Evolutionary conservation across 2,797 vertebrate genomes (phyloP).

Genomic region (Sphenopsis melanotis): DNA sequence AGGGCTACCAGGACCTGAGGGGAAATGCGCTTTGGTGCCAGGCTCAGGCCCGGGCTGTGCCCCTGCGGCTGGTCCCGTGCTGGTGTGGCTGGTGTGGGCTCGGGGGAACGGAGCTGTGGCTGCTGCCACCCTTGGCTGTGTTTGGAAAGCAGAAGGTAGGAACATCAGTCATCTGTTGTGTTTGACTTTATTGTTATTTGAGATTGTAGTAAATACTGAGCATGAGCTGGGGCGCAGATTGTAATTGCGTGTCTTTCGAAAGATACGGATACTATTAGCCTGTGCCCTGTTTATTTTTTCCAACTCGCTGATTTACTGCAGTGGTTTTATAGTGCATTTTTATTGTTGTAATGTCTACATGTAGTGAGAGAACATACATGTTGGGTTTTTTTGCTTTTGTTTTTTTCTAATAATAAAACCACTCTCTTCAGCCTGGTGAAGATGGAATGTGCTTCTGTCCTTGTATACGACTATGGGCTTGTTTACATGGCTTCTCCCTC

Average conservation of each 20-base stretch:
- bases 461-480: neutral
- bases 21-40: accelerated
- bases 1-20: accelerated
- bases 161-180: neutral
- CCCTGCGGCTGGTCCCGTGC: accelerated
- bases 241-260: neutral
- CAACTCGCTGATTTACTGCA: neutral
- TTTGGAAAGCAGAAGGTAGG: neutral
- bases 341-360: neutral
- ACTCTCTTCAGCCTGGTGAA: neutral
- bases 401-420: neutral
- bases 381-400: accelerated
- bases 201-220: neutral
- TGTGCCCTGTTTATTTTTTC: neutral
- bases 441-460: neutral
- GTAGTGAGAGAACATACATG: neutral
- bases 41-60: accelerated
- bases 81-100: neutral
- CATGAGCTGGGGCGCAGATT: neutral
- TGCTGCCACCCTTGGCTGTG: neutral
- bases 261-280: neutral
- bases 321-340: neutral
- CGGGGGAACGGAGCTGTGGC: neutral
- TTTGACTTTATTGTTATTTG: neutral
- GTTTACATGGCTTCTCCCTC: neutral